These are phyloP conservation scores for Pachliopta kotzebuea DNA, from an alignment of 2,888 invertebrate genomes.

Conservation along the genomic window DNA sequence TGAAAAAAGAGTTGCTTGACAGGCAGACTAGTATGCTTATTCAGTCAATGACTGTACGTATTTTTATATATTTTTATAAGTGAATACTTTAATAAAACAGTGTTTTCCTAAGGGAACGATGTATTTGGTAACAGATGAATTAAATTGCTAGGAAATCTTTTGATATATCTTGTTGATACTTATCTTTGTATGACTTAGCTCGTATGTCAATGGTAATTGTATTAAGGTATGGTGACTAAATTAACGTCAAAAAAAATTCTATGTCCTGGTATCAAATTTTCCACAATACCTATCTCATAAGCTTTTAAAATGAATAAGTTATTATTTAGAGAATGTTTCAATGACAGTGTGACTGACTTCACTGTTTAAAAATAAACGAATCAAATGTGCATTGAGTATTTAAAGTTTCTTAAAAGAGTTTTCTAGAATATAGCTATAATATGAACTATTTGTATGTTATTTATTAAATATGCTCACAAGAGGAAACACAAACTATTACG, in stretches of 20 bases:
- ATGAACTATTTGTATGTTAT: slow-evolving; percentile 5
- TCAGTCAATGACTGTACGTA: slow-evolving; percentile 91
- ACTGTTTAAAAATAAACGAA: slow-evolving; percentile 39
- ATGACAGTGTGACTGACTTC: slow-evolving; percentile 36
- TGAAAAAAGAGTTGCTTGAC: slow-evolving; percentile 88
- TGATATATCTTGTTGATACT: background rate
- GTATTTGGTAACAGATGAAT: no score
- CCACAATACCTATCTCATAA: background rate
- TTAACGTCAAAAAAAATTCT: slow-evolving; percentile 14
- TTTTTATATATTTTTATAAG: slow-evolving; percentile 9
- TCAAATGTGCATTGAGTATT: slow-evolving; percentile 32
- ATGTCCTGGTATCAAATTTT: background rate
- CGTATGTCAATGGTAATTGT: slow-evolving; percentile 14
- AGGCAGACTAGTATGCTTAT: slow-evolving; percentile 87
- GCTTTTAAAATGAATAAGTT: background rate
- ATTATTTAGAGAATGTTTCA: slow-evolving; percentile 18
- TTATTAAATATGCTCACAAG: slow-evolving; percentile 12
- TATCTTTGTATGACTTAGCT: background rate
- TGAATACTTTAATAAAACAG: background rate
- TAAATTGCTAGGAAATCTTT: background rate
- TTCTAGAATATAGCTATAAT: background rate
- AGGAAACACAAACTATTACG: background rate
- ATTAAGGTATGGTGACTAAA: slow-evolving; percentile 1
- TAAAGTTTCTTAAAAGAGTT: slow-evolving; percentile 14
- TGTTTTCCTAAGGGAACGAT: background rate